These are phyloP conservation scores for Paedocypris micromegethes DNA, from an alignment of 2,797 vertebrate genomes.

Conservation along the genomic window DNA sequence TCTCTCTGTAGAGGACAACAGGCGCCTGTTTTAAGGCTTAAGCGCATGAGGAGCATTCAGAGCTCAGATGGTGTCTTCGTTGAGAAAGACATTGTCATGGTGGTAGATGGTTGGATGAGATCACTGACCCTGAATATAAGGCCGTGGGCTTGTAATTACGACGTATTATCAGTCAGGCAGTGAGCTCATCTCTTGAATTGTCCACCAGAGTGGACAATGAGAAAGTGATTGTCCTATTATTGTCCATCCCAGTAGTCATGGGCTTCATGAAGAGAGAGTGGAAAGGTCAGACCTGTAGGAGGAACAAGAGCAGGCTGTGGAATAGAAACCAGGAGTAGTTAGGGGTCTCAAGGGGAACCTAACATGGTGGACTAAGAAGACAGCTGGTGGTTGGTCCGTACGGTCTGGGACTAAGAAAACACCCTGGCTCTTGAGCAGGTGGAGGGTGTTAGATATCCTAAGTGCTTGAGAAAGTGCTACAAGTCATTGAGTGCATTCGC, in stretches of 20 bases:
- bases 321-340: slow-evolving; percentile 25
- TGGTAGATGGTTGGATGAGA: slow-evolving; percentile 24
- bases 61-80: slow-evolving; percentile 8
- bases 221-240: slow-evolving; percentile 51
- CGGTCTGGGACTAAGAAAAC: slow-evolving; percentile 26
- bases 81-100: slow-evolving; percentile 36
- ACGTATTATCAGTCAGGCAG: slow-evolving; percentile 57
- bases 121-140: slow-evolving; percentile 50
- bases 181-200: slow-evolving; percentile 58
- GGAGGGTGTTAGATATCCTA: slow-evolving; percentile 38
- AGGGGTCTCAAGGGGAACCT: slow-evolving; percentile 19
- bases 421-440: slow-evolving; percentile 36
- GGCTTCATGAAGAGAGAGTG: slow-evolving; percentile 41
- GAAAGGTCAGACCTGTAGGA: slow-evolving; percentile 38
- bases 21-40: slow-evolving; percentile 35
- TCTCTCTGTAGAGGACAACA: slow-evolving; percentile 36
- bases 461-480: slow-evolving; percentile 31
- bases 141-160: slow-evolving; percentile 56
- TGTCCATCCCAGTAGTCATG: slow-evolving; percentile 43
- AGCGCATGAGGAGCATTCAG: slow-evolving; percentile 31
- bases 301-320: slow-evolving; percentile 27
- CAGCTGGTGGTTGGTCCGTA: slow-evolving; percentile 29
- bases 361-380: slow-evolving; percentile 15
- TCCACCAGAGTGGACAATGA: slow-evolving; percentile 36
- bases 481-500: slow-evolving; percentile 21